Evolutionary conservation across 2,113 vertebrate genomes (phyloP).

Genomic region (Spilogale gracilis): DNA sequence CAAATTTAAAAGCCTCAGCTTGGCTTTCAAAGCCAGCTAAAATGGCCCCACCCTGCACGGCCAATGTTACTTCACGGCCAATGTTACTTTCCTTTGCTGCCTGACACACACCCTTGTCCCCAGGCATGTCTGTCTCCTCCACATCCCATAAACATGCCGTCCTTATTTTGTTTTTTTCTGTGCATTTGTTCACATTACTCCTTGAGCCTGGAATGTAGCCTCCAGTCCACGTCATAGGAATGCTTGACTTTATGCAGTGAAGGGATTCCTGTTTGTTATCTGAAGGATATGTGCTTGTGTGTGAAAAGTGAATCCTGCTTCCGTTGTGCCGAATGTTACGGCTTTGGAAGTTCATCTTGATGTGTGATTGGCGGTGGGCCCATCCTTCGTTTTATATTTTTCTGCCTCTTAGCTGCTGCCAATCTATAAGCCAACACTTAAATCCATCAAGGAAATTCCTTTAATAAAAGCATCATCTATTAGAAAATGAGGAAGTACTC

Average conservation of each 20-base stretch:
- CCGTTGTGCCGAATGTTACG: neutral
- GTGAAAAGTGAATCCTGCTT: conserved; percentile 36
- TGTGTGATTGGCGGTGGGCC: conserved; percentile 69
- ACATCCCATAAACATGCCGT: neutral
- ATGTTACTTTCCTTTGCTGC: conserved; percentile 55
- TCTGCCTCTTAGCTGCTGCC: conserved; percentile 68
- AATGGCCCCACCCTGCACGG: neutral
- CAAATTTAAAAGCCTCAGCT: conserved; percentile 12
- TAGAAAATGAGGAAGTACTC: conserved; percentile 70
- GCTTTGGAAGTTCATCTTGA: conserved; percentile 50
- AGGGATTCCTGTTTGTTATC: conserved; percentile 1
- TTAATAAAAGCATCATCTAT: conserved; percentile 74
- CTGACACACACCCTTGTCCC: conserved; percentile 33
- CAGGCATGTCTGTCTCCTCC: conserved; percentile 26
- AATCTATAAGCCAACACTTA: conserved; percentile 71
- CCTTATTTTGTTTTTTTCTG: conserved; percentile 46
- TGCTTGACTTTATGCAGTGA: conserved; percentile 30
- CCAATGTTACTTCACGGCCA: conserved; percentile 22
- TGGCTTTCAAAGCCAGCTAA: conserved; percentile 47
- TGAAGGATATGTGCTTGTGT: neutral
- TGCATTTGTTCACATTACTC: neutral
- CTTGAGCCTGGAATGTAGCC: conserved; percentile 52
- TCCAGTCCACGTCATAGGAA: neutral
- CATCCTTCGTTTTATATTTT: conserved; percentile 66
- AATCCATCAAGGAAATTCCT: conserved; percentile 71